Conservation (phyloP, 2,888 invertebrate species). For the Pterostichus madidus region DNA sequence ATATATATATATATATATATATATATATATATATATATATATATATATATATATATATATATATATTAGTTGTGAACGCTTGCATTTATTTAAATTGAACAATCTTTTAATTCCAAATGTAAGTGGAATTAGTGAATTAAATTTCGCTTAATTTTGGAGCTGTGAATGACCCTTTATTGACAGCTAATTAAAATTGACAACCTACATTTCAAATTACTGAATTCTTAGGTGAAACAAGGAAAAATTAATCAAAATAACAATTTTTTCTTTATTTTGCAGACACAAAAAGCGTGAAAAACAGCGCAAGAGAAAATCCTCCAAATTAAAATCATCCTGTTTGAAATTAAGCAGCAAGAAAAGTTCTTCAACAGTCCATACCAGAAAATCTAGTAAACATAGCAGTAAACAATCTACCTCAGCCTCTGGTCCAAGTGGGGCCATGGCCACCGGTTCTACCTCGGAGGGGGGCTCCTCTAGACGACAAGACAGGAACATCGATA, state of each 20-base stretch:
- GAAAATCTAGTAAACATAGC: conserved; percentile 45
- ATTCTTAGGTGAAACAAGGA: no score
- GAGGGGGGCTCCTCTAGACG: conserved; percentile 68
- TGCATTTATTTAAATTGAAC: no score
- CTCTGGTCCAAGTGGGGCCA: conserved; percentile 64
- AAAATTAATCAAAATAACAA: not conserved
- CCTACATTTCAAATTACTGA: no score
- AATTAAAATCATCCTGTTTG: conserved; percentile 69
- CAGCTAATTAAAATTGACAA: no score
- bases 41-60: no score
- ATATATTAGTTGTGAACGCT: no score
- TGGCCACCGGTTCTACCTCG: conserved; percentile 67
- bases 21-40: no score
- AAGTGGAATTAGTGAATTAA: no score
- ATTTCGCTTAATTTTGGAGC: no score
- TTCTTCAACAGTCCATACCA: conserved; percentile 3
- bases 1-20: no score
- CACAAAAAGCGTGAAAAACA: conserved; percentile 69
- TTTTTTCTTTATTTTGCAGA: conserved; percentile 55
- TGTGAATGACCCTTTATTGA: no score
- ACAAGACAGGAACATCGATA: conserved; percentile 16
- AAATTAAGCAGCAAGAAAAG: conserved; percentile 58
- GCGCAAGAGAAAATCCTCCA: conserved; percentile 70
- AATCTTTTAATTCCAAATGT: no score
- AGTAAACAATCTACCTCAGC: conserved; percentile 59